Conservation (phyloP, 2,797 vertebrate genomes). For the Pseudochirops corinnae region DNA sequence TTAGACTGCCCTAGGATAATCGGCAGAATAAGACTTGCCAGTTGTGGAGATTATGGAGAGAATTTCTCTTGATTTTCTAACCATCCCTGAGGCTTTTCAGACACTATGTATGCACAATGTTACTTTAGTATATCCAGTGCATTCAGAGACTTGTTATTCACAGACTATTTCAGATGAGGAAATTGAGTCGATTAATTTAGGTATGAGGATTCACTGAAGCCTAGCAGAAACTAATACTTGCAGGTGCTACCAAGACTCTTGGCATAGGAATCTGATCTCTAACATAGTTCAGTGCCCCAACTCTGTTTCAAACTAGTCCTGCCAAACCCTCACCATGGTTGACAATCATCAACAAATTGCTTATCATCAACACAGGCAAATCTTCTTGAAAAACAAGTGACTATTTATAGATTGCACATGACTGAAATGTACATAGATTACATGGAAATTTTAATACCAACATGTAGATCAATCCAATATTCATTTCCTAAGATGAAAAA, state of each 20-base stretch:
- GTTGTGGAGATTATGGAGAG: constrained; percentile 41
- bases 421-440: background rate
- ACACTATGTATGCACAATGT: background rate
- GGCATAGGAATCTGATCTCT: background rate
- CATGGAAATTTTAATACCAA: background rate
- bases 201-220: background rate
- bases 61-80: constrained; percentile 32
- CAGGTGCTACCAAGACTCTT: background rate
- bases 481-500: background rate
- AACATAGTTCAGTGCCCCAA: background rate
- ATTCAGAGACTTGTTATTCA: constrained; percentile 20
- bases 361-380: background rate
- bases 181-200: constrained; percentile 10
- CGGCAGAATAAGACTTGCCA: background rate
- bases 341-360: background rate
- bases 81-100: constrained; percentile 9
- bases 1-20: constrained; percentile 9
- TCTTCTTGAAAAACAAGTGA: background rate
- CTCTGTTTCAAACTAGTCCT: background rate
- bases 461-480: background rate
- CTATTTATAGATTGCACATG: background rate
- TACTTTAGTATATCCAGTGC: background rate
- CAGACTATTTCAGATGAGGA: constrained; percentile 8
- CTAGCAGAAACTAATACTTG: constrained; percentile 26
- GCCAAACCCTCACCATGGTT: background rate